Evolutionary conservation across 2,888 invertebrate genomes (phyloP), one percentile per base, ranked within the genome.

Genomic region (Pseudeuparius sepicola): DNA sequence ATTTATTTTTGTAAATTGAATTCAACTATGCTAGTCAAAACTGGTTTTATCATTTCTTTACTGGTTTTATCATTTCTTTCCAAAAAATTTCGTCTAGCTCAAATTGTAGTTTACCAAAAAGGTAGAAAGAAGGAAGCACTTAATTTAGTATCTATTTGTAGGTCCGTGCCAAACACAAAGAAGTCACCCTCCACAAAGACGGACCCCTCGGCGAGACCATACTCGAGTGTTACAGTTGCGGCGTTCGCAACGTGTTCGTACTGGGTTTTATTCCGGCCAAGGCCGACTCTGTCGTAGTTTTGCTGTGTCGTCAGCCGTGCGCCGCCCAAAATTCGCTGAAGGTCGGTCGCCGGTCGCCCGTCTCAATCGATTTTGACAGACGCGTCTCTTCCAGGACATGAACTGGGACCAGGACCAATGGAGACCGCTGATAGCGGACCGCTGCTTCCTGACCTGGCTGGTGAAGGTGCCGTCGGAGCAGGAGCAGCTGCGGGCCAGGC

Each of bases 381-480:
- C 20, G 7, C n/a, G 20, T 20, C 20, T 20, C n/a, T 20, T 20
- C 20, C 37, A 60, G 65, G 97, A 97, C 57, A 93, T 96, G 89
- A 97, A 96, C 62, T 98, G 97, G 89, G 96, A 97, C 65, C 94
- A 94, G 58, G 90, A 90, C 45, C 92, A 94, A 56, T 97, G 97
- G 97, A 94, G 96, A 62, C 96, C 97, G 1, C 66, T 98, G 44
- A 98, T 99, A 58, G 81, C 88, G 46, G 97, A 97, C 64, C 84
- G 96, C 7, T 88, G 89, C 49, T 93, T 98, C 57, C 66, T 99
- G 26, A 80, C 92, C 0, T 99, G 98, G 98, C 66, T 98, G 33
- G 96, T 96, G 1, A 93, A 93, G 62, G 83, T 93, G n/a, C 98
- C 98, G 10, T 83, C 86, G 0, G 96, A 97, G 56, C 86, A 94